phyloP scores from a whole-genome alignment of 2,797 vertebrate genomes.

The Girardinus metallicus region DNA sequence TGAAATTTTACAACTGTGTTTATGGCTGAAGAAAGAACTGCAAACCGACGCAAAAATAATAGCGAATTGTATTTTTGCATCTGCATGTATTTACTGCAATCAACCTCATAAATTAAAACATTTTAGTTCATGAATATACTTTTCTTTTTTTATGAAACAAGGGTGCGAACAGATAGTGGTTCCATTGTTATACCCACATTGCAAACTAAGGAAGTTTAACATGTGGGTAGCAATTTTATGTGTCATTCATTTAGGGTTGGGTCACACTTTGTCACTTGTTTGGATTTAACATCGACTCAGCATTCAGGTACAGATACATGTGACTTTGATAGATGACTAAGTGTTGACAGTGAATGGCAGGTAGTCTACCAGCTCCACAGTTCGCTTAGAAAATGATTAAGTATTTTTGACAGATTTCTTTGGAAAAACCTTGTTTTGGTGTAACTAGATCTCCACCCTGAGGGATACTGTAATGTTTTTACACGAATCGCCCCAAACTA shows the following conservation, averaged over 20 bases:
- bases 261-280: constrained; percentile 40
- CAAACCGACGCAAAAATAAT: background rate
- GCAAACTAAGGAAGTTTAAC: constrained; percentile 28
- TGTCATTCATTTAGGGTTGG: constrained; percentile 44
- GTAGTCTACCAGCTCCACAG: constrained; percentile 74
- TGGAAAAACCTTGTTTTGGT: constrained; percentile 40
- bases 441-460: constrained; percentile 66
- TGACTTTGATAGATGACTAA: constrained; percentile 68
- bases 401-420: constrained; percentile 74
- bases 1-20: background rate
- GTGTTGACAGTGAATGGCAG: constrained; percentile 75
- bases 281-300: constrained; percentile 44
- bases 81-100: background rate
- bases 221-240: constrained; percentile 24
- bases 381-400: constrained; percentile 77
- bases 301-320: constrained; percentile 65
- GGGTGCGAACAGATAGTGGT: constrained; percentile 31
- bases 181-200: constrained; percentile 48
- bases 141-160: background rate
- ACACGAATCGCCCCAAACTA: constrained; percentile 62
- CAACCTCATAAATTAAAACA: background rate
- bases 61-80: background rate
- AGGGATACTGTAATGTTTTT: constrained; percentile 75
- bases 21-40: background rate
- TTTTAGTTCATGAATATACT: background rate